Conservation (phyloP, 2,797 vertebrate genomes). For the Mallotus villosus region DNA sequence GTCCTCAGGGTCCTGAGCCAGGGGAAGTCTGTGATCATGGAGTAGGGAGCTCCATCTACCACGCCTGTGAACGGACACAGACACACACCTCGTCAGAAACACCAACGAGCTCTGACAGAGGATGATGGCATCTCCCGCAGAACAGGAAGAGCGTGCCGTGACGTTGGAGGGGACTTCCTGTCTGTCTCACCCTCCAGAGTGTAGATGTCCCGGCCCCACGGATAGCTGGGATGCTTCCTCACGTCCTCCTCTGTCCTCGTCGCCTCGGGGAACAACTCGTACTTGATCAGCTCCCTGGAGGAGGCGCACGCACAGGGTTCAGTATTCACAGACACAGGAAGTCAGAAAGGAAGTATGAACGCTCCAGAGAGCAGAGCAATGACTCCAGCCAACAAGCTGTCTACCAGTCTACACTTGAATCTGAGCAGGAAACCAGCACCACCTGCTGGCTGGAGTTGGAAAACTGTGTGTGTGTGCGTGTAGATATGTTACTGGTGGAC, state of each 20-base stretch:
- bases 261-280: constrained; percentile 98
- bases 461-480: neutral
- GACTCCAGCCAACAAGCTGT: neutral
- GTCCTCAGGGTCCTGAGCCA: constrained; percentile 93
- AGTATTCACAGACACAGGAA: neutral
- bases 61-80: constrained; percentile 70
- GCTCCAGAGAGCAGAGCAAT: neutral
- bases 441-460: constrained; percentile 22
- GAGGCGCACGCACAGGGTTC: constrained; percentile 7
- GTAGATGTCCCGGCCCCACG: constrained; percentile 97
- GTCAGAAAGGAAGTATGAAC: constrained; percentile 11
- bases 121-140: neutral
- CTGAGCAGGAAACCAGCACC: neutral
- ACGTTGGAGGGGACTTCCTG: constrained; percentile 19
- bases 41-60: constrained; percentile 93
- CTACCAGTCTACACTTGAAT: no score
- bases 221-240: constrained; percentile 88
- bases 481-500: neutral
- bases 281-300: constrained; percentile 94
- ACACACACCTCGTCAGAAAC: constrained; percentile 7
- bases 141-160: neutral
- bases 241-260: constrained; percentile 92
- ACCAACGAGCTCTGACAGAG: neutral
- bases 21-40: constrained; percentile 97
- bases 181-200: constrained; percentile 87